Conservation (phyloP, 2,113 vertebrate species). For the Choloepus hoffmanni region DNA sequence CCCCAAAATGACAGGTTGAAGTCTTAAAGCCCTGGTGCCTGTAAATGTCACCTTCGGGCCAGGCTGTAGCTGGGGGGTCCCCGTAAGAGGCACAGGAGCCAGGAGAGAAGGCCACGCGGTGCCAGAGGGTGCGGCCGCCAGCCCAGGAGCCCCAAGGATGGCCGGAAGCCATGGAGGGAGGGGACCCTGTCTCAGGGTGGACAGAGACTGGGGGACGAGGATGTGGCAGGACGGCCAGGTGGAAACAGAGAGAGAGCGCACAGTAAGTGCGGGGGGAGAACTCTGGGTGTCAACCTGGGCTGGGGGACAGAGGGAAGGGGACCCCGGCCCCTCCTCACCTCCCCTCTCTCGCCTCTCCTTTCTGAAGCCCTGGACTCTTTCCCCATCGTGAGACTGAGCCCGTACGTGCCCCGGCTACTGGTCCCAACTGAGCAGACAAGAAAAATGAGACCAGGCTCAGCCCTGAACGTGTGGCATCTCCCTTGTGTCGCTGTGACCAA, state of each 20-base stretch:
- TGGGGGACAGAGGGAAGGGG: too few relatives aligned
- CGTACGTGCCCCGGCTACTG: background rate
- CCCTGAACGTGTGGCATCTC: background rate
- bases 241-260: accelerated
- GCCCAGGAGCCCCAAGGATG: too few relatives aligned
- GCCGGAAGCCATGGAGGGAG: too few relatives aligned
- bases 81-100: too few relatives aligned
- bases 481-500: background rate
- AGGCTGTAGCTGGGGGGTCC: too few relatives aligned
- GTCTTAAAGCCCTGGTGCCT: too few relatives aligned
- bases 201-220: background rate
- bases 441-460: background rate
- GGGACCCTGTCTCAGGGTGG: accelerated
- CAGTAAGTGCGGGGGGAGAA: background rate
- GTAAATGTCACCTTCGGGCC: too few relatives aligned
- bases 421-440: background rate
- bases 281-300: accelerated
- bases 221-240: accelerated
- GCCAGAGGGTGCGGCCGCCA: too few relatives aligned
- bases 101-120: too few relatives aligned
- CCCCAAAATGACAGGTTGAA: too few relatives aligned
- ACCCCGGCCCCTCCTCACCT: accelerated
- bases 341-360: background rate
- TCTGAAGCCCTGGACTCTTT: background rate
- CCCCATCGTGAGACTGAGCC: accelerated